Evolutionary conservation across 1,140 invertebrate species (phyloP), one percentile per base, ranked within the genome.

Genomic region (Tachypleus tridentatus): DNA sequence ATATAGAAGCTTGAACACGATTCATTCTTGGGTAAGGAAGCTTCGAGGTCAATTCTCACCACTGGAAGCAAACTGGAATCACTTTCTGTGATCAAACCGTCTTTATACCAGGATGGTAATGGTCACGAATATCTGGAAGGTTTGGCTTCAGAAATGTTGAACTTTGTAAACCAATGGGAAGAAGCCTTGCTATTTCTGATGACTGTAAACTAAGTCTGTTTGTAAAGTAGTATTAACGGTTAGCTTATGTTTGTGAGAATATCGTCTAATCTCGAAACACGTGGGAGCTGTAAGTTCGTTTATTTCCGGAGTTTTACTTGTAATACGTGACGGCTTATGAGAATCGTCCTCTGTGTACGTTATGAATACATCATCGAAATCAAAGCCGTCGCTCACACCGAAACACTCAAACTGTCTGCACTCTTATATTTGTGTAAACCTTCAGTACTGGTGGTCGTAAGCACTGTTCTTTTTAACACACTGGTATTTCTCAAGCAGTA

Each of bases 311-410:
- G 10, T 57, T 29, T 29, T 57, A 6, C 56, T 57, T 5, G n/a
- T 6, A 10, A 10, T 57, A 29, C 56, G 47, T 50, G 9, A 62
- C 11, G 49, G 58, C 11, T 50, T 51, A 10, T 29, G 51, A 56
- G 59, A 54, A 48, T 71, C 70, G 10, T 71, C 70, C 29, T 71
- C 70, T 10, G 67, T 69, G 58, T 71, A 71, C 8, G 67, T 51
- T 3, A 71, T 63, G 49, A 71, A 71, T 7, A 71, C 64, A 58
- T 71, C 70, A 51, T 71, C 70, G 48, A 60, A 71, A 11, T 71
- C 70, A 54, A 67, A 71, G 29, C 70, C 70, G 47, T 70, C 69
- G 62, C 70, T 67, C 3, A 59, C 29, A 49, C 57, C 3, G 65
- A 62, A 11, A 65, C 67, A 51, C 67, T 66, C 5, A 69, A 49